Evolutionary conservation across 2,113 vertebrate genomes (phyloP), one percentile per base, ranked within the genome.

Genomic region (Abramis brama): DNA sequence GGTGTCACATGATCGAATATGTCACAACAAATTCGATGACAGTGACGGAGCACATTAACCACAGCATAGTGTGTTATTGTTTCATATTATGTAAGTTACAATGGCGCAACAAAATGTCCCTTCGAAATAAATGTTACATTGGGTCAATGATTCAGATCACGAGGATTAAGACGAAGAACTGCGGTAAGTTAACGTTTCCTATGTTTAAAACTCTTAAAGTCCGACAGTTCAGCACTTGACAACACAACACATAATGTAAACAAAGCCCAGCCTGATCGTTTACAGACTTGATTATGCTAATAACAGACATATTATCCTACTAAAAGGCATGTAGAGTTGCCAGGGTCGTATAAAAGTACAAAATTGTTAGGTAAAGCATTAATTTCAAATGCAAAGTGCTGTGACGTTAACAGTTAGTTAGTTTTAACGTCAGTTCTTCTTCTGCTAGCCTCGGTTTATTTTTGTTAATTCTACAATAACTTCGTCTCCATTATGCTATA

Each of bases 191-290:
- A 9, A 43, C 7, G 8, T 43, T 43, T 43, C 43, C 7, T 27
- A 43, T 1, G 23, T 45, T 79, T 25, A 8, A 79, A 3, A 17
- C 11, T 8, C 11, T 17, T 5, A 0, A 6, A 12, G n/a, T 8
- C 78, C 6, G 36, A 45, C 59, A 64, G 43, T 17, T 62, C 23
- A 33, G 8, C 62, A 82, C 62, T 36, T 82, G 62, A 82, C 62
- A 82, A 82, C 60, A 82, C 39, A 82, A 82, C 60, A 68, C 4
- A 45, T 1, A 12, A 68, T 23, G n/a, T 33, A 82, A 50, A 68
- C 43, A 82, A 82, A 66, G 17, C 79, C 2, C 10, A 50, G 43
- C 2, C 43, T 23, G 21, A n/a, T n/a, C 21, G 23, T 4, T 21
- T 36, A 43, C 25, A 12, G 1, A 59, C 9, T 23, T 9, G 36